Base-by-base conservation (phyloP, 2,113 vertebrate species). In the Brevimyrus niger region DNA sequence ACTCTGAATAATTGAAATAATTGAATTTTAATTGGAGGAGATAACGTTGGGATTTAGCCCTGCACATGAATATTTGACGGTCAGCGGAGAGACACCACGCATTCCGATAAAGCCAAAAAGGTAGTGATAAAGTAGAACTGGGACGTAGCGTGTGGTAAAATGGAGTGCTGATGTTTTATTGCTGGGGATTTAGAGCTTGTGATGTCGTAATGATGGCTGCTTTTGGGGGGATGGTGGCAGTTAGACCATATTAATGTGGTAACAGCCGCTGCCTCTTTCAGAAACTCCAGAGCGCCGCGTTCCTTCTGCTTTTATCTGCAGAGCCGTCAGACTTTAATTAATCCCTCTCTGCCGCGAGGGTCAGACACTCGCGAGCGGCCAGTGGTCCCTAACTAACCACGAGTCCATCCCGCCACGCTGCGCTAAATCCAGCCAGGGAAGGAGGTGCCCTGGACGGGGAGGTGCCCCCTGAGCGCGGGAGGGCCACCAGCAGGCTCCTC, bases 1-100 rank as follows among this genome's bases (percentile, higher is more conserved):
- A n/a, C 50, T 87, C 50, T 87, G 47, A 50, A 87, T 87, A 53
- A 35, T 87, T 87, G 85, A 35, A 27, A 53, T 87, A 55, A 87
- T 87, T 87, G 23, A 87, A 87, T 87, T 55, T 87, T 53, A 53
- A 53, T 87, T 87, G 48, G 27, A n/a, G n/a, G 48, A 23, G 10
- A 31, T 86, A n/a, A 17, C 2, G 23, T 35, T 86, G 11, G 21
- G 21, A 47, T 35, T 87, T 42, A 27, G 31, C 44, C 38, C 44
- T 4, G 23, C 44, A 13, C 38, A 51, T 38, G 85, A 19, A 55
- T 19, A 53, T 23, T 38, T 84, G 82, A 84, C 19, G 44, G 82
- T n/a, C 82, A 84, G 82, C 44, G 47, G 82, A 21, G 19, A 84
- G 82, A 84, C 19, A 47, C 4, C 0, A 23, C 82, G 47, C 42